phyloP scores from a whole-genome alignment of 1,140 invertebrate species.

The Ridgeia piscesae region DNA sequence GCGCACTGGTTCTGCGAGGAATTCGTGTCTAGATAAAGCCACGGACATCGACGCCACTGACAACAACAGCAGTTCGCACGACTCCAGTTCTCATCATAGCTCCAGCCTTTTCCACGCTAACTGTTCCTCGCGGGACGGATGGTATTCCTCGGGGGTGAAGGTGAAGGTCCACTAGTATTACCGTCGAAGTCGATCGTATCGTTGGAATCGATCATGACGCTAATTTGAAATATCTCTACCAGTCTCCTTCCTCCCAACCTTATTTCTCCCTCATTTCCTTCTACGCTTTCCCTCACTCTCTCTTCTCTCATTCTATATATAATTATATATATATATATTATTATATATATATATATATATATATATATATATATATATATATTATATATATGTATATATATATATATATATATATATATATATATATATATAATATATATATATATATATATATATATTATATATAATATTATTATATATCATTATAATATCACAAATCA shows the following conservation, averaged over 20 bases:
- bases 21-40: neutral
- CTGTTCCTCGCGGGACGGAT: neutral
- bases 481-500: no score
- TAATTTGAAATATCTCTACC: neutral
- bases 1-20: neutral
- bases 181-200: neutral
- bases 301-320: neutral
- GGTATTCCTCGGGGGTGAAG: neutral
- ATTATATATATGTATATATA: no score
- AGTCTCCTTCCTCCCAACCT: neutral
- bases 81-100: neutral
- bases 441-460: no score
- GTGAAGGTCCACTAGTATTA: neutral
- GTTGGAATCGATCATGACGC: no score
- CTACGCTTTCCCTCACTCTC: neutral
- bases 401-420: no score
- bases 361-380: no score
- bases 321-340: neutral
- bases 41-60: neutral
- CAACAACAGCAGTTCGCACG: neutral
- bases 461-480: no score
- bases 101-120: neutral
- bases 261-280: neutral
- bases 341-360: no score
- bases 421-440: no score